These are phyloP conservation scores for Ataeniobius toweri DNA, from an alignment of 2,797 vertebrate species.

Conservation along the genomic window DNA sequence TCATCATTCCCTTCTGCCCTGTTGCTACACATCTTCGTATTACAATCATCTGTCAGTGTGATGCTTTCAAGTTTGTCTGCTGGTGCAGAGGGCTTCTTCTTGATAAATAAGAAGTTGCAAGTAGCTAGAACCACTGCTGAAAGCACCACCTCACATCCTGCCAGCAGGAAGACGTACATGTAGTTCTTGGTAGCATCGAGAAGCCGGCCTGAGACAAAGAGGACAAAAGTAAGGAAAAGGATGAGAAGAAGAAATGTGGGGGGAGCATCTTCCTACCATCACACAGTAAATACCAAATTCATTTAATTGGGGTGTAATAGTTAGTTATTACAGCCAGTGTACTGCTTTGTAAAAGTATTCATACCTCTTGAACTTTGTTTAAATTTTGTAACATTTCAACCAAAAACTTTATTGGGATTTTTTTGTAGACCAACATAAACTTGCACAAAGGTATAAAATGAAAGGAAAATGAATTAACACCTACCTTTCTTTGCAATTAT, in stretches of 20 bases:
- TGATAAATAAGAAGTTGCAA: constrained; percentile 88
- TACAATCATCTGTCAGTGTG: constrained; percentile 41
- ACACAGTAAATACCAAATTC: not conserved
- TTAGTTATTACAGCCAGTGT: not conserved
- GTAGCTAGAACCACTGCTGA: constrained; percentile 84
- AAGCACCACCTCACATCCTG: constrained; percentile 87
- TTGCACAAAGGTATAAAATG: not conserved
- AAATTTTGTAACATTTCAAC: not conserved
- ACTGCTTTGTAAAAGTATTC: not conserved
- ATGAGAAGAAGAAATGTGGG: not conserved
- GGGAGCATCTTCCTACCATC: not conserved
- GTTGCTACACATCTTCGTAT: constrained; percentile 70
- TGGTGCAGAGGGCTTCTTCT: constrained; percentile 64
- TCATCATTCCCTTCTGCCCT: constrained; percentile 63
- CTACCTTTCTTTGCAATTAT: too few species aligned
- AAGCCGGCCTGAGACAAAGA: constrained; percentile 78
- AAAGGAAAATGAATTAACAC: not conserved
- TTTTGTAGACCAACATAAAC: not conserved
- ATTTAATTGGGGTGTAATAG: not conserved
- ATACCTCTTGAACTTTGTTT: not conserved
- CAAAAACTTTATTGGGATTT: not conserved
- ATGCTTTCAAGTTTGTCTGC: constrained; percentile 65
- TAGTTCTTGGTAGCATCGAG: constrained; percentile 88
- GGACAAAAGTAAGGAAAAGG: not conserved
- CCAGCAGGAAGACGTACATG: constrained; percentile 90